Evolutionary conservation across 1,140 invertebrate species (phyloP).

Genomic region (Pachypsylla venusta): DNA sequence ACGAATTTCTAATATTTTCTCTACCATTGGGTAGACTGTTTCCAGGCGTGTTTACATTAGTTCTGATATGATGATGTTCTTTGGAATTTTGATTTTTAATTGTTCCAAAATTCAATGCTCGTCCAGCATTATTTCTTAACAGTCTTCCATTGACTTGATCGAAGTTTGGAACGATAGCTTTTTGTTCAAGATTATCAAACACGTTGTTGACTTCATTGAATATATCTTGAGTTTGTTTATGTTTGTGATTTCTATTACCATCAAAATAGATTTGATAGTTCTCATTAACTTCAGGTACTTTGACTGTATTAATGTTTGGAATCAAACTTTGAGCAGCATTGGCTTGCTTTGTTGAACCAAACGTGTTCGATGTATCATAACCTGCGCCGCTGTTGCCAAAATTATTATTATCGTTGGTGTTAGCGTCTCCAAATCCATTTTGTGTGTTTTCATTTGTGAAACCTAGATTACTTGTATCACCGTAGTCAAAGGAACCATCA

Average conservation of each 20-base stretch:
- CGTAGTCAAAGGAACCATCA: slow-evolving; percentile 4
- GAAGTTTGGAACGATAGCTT: neutral
- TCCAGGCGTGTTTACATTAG: neutral
- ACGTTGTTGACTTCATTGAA: slow-evolving; percentile 7
- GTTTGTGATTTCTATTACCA: neutral
- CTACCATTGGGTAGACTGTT: neutral
- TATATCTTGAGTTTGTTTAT: neutral
- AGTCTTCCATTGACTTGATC: slow-evolving; percentile 2
- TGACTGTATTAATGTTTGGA: neutral
- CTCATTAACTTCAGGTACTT: slow-evolving; percentile 2
- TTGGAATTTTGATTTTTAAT: neutral
- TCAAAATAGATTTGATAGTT: slow-evolving; percentile 8
- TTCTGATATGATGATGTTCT: neutral
- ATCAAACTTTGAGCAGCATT: neutral
- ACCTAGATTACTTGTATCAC: slow-evolving; percentile 1
- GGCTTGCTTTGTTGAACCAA: neutral
- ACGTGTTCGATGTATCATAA: neutral
- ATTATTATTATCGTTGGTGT: neutral
- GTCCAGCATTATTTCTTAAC: neutral
- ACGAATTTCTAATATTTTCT: neutral
- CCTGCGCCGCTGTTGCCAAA: neutral
- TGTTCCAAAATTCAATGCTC: neutral
- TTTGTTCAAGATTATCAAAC: neutral
- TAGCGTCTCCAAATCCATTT: too few relatives aligned
- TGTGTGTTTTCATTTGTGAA: neutral